Evolutionary conservation across 2,797 vertebrate species (phyloP).

Genomic region (Muraenolepis orangiensis): DNA sequence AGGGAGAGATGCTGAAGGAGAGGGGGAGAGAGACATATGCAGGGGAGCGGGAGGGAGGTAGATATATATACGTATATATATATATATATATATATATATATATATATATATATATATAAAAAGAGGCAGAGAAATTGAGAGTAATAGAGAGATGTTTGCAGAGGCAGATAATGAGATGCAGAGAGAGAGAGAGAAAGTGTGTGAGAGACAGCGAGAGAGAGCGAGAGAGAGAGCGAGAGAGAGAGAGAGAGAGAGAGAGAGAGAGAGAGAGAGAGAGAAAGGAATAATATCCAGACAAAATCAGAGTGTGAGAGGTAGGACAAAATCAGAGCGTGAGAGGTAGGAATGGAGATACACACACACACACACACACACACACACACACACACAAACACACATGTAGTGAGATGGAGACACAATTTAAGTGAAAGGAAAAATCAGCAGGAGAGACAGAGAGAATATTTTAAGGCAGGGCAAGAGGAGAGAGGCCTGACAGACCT

Average conservation of each 20-base stretch:
- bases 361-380: no score
- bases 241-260: conserved; percentile 23
- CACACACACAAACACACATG: no score
- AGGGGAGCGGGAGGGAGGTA: background rate
- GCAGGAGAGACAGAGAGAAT: background rate
- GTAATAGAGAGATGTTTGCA: conserved; percentile 40
- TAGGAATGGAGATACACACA: background rate
- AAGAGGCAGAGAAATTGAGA: background rate
- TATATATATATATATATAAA: no score
- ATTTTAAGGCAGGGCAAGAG: background rate
- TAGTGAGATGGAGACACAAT: no score
- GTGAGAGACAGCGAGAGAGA: conserved; percentile 58
- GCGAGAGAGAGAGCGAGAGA: no score
- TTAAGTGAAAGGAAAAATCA: background rate
- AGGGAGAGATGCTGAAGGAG: background rate
- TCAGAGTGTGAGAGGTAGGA: no score
- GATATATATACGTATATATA: no score
- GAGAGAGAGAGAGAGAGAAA: background rate
- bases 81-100: no score
- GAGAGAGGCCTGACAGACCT: background rate
- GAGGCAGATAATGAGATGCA: conserved; percentile 24
- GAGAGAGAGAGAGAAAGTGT: conserved; percentile 24
- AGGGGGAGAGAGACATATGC: background rate
- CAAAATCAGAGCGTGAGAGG: background rate
- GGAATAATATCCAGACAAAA: no score